phyloP scores from a whole-genome alignment of 2,113 vertebrate species.

The Bos taurus region DNA sequence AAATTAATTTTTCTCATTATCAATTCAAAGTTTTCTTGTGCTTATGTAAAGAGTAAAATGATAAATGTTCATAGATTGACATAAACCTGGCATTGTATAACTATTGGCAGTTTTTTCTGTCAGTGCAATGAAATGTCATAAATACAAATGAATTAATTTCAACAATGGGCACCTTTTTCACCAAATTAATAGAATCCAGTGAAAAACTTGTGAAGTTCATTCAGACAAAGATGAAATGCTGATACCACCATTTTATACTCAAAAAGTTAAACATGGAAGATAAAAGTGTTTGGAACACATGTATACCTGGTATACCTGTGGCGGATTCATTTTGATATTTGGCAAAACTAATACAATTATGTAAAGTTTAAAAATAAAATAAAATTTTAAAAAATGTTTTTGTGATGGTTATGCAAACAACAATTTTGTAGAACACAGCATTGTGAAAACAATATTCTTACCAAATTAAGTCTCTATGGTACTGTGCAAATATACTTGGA shows the following conservation, averaged over 20 bases:
- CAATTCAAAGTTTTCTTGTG: neutral
- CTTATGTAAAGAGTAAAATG: neutral
- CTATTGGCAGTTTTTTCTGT: neutral
- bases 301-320: too few relatives aligned
- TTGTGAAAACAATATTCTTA: neutral
- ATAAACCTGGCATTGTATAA: neutral
- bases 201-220: neutral
- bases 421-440: neutral
- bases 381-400: neutral
- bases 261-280: neutral
- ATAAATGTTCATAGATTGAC: neutral
- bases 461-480: neutral
- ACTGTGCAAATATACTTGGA: neutral
- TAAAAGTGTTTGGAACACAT: neutral
- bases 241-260: neutral
- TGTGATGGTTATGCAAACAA: neutral
- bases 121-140: neutral
- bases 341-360: too few relatives aligned
- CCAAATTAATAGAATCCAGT: neutral
- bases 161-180: neutral
- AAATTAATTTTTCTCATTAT: neutral
- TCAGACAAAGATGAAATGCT: neutral
- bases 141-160: neutral
- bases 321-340: too few relatives aligned
- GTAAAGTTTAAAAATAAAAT: too few relatives aligned